A percentile compares a stretch with the other conserved stretches of the same genome.
These are phyloP conservation scores for Meloidogyne exigua DNA, from an alignment of 1,140 invertebrate genomes.

Conservation along the genomic window DNA sequence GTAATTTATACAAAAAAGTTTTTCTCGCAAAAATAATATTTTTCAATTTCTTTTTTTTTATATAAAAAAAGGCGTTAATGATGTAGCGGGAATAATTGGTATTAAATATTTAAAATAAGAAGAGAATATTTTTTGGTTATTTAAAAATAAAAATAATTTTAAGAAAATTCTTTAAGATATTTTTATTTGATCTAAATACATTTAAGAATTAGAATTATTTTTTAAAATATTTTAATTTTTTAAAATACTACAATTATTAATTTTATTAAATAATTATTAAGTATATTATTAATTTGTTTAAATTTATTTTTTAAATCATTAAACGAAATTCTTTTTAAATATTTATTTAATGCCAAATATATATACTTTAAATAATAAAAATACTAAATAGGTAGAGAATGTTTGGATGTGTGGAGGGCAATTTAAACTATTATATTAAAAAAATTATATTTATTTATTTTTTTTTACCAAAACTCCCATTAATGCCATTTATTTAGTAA, in stretches of 20 bases:
- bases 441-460: background rate
- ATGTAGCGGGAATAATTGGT: background rate
- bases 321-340: no score
- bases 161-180: background rate
- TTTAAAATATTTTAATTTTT: no score
- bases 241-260: no score
- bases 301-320: no score
- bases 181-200: no score
- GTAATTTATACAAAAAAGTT: background rate
- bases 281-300: no score
- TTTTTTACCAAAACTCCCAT: background rate
- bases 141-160: background rate
- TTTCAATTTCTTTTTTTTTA: background rate
- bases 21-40: slow-evolving; percentile 2
- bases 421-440: slow-evolving; percentile 29
- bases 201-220: no score
- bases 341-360: no score
- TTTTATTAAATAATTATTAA: no score
- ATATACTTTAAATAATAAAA: no score
- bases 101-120: background rate
- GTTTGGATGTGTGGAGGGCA: background rate
- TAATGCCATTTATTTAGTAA: slow-evolving; percentile 7
- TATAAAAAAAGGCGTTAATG: background rate
- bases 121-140: background rate
- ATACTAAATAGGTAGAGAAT: background rate